These are phyloP conservation scores for Rallus crepitans DNA, from an alignment of 2,797 vertebrate genomes.

Conservation along the genomic window DNA sequence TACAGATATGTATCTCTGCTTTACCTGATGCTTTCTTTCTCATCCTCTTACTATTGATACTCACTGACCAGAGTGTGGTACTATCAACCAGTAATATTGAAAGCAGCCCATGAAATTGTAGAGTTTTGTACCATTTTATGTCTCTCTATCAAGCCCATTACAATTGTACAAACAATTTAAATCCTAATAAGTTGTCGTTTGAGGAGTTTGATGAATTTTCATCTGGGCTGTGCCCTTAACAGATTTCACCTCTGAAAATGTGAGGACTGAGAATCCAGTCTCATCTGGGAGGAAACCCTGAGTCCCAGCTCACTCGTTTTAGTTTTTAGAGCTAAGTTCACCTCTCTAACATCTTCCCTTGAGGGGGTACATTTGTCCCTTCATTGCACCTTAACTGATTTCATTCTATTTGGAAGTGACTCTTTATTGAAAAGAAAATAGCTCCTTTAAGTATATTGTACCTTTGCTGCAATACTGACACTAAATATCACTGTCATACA, in stretches of 20 bases:
- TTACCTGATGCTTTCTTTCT: neutral
- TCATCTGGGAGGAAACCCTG: neutral
- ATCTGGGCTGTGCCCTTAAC: neutral
- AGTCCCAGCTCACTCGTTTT: neutral
- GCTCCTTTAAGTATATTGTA: neutral
- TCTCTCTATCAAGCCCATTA: neutral
- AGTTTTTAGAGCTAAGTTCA: neutral
- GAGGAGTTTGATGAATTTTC: neutral
- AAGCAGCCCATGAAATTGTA: neutral
- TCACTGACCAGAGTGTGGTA: neutral
- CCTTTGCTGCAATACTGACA: conserved; percentile 15
- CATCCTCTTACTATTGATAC: neutral
- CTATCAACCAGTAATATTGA: neutral
- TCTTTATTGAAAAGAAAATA: neutral
- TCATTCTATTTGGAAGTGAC: neutral
- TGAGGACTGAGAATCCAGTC: neutral
- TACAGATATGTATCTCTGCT: neutral
- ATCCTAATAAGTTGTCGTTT: neutral
- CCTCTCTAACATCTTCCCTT: neutral
- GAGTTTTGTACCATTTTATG: neutral
- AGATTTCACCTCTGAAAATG: neutral
- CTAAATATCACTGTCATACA: neutral
- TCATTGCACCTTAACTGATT: neutral
- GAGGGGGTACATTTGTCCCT: neutral
- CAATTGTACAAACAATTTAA: neutral